Conservation (phyloP, 2,113 vertebrate genomes). For the Ptychochromis oligacanthus region DNA sequence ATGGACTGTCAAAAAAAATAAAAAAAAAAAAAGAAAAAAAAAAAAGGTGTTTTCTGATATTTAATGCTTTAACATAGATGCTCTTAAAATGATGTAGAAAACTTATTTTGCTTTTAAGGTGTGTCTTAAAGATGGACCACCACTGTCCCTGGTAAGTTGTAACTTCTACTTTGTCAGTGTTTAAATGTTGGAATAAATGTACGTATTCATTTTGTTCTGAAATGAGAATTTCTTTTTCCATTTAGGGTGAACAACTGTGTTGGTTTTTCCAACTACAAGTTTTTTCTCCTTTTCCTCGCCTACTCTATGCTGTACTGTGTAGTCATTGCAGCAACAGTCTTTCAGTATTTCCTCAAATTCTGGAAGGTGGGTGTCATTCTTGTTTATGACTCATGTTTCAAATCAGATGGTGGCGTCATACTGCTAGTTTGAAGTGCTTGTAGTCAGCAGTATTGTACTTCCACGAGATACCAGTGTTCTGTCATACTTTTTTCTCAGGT, state of each 20-base stretch:
- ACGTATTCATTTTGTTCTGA: background rate
- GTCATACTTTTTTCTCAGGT: constrained; percentile 15
- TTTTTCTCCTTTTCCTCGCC: constrained; percentile 95
- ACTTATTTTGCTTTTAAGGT: constrained; percentile 76
- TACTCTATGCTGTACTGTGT: constrained; percentile 96
- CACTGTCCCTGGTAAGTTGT: constrained; percentile 94
- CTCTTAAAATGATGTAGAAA: background rate
- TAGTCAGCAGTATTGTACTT: background rate
- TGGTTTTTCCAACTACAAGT: constrained; percentile 99
- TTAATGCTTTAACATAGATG: too few relatives aligned
- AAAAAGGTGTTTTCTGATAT: too few relatives aligned
- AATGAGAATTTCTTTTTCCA: constrained; percentile 50
- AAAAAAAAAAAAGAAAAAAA: background rate
- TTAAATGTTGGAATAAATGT: background rate
- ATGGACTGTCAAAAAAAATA: constrained; percentile 75
- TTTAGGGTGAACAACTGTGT: constrained; percentile 99
- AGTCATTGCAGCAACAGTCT: constrained; percentile 91
- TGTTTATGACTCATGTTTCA: background rate
- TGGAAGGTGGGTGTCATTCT: constrained; percentile 89
- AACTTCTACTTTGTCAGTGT: background rate
- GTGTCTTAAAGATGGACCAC: constrained; percentile 99
- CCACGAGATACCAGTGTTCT: background rate
- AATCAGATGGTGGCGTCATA: background rate
- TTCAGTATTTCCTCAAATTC: constrained; percentile 97
- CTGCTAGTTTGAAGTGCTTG: background rate